Conservation (phyloP, 2,113 vertebrate genomes). For the Charadrius vociferus region DNA sequence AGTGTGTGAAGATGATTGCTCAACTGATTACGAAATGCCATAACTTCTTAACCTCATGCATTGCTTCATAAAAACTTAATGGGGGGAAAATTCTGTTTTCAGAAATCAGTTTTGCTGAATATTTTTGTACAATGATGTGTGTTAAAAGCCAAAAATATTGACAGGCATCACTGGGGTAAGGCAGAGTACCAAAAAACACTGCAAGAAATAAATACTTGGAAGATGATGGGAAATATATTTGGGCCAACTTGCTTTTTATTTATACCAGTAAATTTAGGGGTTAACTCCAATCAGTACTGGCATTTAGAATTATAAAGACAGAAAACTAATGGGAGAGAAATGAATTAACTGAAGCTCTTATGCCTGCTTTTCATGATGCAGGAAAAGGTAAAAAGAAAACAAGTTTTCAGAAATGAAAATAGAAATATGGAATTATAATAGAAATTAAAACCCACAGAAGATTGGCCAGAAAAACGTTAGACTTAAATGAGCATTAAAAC, state of each 20-base stretch:
- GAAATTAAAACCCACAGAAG: conserved; percentile 31
- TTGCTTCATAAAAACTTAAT: background rate
- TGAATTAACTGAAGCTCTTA: background rate
- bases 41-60: background rate
- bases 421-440: background rate
- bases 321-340: background rate
- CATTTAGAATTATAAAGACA: background rate
- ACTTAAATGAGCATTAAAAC: conserved; percentile 64
- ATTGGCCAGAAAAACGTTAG: conserved; percentile 27
- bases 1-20: background rate
- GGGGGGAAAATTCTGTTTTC: background rate
- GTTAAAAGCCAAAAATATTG: background rate
- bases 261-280: background rate
- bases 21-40: background rate
- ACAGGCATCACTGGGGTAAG: background rate
- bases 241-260: background rate
- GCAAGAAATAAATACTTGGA: background rate
- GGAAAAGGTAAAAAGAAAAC: background rate
- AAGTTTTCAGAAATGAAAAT: conserved; percentile 14
- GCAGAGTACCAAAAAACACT: background rate
- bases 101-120: background rate
- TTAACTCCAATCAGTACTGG: background rate
- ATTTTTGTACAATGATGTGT: background rate
- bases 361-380: background rate
- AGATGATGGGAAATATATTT: background rate